Percentiles rank a stretch among this genome's conserved stretches.
These are phyloP conservation scores for Bubalus kerabau DNA, from an alignment of 2,113 vertebrate genomes.

Conservation along the genomic window DNA sequence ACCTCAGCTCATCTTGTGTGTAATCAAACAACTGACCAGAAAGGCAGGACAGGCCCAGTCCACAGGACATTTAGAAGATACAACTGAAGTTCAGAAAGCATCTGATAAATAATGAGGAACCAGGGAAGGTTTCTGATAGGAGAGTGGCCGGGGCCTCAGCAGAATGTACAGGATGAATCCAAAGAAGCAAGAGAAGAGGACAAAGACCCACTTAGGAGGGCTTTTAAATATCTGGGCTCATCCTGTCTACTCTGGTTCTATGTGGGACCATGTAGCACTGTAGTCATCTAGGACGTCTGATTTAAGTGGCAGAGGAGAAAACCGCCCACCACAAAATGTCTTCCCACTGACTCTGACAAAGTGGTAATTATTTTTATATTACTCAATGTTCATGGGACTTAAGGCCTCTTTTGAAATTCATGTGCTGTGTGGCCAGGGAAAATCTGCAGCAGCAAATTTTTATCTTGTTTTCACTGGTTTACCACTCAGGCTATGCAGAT, in stretches of 20 bases:
- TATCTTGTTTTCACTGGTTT: neutral
- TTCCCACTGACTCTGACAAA: neutral
- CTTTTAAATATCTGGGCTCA: neutral
- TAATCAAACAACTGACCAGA: neutral
- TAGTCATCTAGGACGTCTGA: neutral
- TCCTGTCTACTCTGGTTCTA: neutral
- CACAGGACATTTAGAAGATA: neutral
- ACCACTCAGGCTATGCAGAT: neutral
- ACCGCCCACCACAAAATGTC: neutral
- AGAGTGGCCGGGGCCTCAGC: neutral
- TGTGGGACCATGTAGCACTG: neutral
- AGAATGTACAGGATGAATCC: neutral
- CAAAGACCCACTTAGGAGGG: neutral
- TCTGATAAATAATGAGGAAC: neutral
- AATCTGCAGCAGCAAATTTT: neutral
- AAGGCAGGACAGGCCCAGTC: neutral
- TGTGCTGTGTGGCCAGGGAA: neutral
- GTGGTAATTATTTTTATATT: neutral
- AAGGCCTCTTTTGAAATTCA: neutral
- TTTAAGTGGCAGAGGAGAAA: neutral
- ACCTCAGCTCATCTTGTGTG: neutral
- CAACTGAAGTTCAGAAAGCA: neutral
- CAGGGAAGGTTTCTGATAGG: neutral
- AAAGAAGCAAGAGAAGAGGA: neutral
- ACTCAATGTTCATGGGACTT: neutral